Evolutionary conservation across 2,797 vertebrate genomes (phyloP).

Genomic region (Rhinogobio ventralis): DNA sequence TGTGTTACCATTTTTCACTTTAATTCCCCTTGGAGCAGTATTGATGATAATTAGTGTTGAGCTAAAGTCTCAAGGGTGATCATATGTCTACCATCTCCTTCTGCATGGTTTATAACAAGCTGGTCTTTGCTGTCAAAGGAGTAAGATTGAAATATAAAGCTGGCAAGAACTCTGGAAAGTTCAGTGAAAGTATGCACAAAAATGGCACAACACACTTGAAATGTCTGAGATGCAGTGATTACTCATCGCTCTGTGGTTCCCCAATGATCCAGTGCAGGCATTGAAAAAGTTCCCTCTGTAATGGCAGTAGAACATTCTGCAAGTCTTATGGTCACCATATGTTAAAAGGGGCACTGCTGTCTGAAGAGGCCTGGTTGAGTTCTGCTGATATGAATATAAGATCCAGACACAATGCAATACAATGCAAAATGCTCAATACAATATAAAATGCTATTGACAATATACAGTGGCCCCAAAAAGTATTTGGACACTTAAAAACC

Average conservation of each 20-base stretch:
- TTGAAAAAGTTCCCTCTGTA: not conserved
- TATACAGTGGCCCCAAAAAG: not conserved
- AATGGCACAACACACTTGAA: slow-evolving; percentile 14
- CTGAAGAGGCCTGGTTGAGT: not conserved
- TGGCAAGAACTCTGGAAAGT: slow-evolving; percentile 27
- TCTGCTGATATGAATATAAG: not conserved
- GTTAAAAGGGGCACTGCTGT: not conserved
- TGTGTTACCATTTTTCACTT: not conserved
- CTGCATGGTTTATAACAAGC: slow-evolving; percentile 26
- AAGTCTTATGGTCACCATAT: slow-evolving; percentile 24
- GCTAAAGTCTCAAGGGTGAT: slow-evolving; percentile 18
- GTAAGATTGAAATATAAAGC: slow-evolving; percentile 32
- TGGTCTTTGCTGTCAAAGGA: slow-evolving; percentile 4
- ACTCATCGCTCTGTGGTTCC: slow-evolving; percentile 33
- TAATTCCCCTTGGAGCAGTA: not conserved
- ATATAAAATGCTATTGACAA: not conserved
- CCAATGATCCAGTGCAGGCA: not conserved
- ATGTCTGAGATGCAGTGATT: slow-evolving; percentile 25
- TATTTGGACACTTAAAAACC: not conserved
- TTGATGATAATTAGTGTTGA: slow-evolving; percentile 16
- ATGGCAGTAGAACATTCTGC: not conserved
- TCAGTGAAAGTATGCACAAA: slow-evolving; percentile 12
- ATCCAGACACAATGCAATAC: not conserved
- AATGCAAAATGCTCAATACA: not conserved
- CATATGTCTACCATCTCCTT: slow-evolving; percentile 10